Evolutionary conservation across 2,888 invertebrate species (phyloP).

Genomic region (Galerucella pusilla): DNA sequence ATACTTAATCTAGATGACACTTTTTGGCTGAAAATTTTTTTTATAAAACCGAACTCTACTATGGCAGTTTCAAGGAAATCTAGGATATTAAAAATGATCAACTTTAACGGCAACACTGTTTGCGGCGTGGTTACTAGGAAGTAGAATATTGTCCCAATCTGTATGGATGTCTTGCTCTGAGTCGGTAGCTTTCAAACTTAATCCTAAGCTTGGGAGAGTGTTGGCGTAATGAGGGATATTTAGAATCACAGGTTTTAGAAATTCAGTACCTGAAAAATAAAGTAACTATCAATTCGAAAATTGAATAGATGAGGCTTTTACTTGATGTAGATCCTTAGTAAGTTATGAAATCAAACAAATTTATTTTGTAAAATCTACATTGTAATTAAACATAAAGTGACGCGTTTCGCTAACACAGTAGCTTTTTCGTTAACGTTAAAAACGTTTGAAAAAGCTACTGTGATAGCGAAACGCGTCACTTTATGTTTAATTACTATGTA

Average conservation of each 20-base stretch:
- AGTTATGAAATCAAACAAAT: too few species aligned
- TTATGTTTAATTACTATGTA: too few species aligned
- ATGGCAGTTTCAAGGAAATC: too few species aligned
- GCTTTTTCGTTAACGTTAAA: too few species aligned
- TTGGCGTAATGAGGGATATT: conserved; percentile 89
- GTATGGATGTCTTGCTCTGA: conserved; percentile 86
- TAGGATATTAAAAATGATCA: conserved; percentile 79
- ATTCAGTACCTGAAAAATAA: conserved; percentile 74
- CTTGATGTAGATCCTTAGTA: too few species aligned
- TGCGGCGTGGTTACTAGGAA: conserved; percentile 85
- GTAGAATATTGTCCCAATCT: conserved; percentile 86
- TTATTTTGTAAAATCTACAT: too few species aligned
- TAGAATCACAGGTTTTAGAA: conserved; percentile 88
- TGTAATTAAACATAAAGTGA: too few species aligned
- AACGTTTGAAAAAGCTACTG: too few species aligned
- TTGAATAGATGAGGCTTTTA: too few species aligned
- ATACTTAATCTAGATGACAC: background rate
- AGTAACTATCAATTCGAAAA: background rate
- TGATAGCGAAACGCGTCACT: too few species aligned
- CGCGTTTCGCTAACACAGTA: too few species aligned
- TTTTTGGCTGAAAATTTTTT: background rate
- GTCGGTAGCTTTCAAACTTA: conserved; percentile 83
- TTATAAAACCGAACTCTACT: too few species aligned
- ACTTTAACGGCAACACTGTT: conserved; percentile 92
- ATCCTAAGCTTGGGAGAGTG: conserved; percentile 79